A percentile compares a stretch with the other conserved stretches of the same genome.
Evolutionary conservation across 2,113 vertebrate genomes (phyloP).

Genomic region (Zosterops borbonicus): DNA sequence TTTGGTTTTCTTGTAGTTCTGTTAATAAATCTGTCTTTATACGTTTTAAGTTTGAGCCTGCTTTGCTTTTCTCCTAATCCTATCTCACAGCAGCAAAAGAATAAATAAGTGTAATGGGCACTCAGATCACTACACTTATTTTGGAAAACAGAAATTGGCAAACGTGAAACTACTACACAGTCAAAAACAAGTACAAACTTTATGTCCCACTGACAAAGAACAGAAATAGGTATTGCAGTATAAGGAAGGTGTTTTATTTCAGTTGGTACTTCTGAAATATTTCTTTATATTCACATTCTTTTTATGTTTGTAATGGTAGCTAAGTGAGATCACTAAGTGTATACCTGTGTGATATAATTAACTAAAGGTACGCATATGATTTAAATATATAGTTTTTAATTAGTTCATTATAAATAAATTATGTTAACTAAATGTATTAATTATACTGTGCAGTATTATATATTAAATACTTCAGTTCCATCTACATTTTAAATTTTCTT

Average conservation of each 20-base stretch:
- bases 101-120: not conserved
- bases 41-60: not conserved
- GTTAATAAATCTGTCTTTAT: not conserved
- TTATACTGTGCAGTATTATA: not conserved
- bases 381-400: not conserved
- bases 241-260: not conserved
- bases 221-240: not conserved
- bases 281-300: not conserved
- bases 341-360: not conserved
- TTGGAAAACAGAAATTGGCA: not conserved
- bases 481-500: not conserved
- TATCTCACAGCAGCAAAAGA: not conserved
- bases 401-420: not conserved
- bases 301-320: not conserved
- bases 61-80: not conserved
- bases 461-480: not conserved
- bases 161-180: not conserved
- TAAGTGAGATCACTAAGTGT: not conserved
- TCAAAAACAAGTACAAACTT: not conserved
- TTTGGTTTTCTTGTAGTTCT: not conserved
- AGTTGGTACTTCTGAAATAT: not conserved
- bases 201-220: not conserved
- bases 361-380: not conserved
- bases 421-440: not conserved
- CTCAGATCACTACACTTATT: not conserved